phyloP scores from a whole-genome alignment of 2,113 vertebrate species.

The Burhinus bistriatus region DNA sequence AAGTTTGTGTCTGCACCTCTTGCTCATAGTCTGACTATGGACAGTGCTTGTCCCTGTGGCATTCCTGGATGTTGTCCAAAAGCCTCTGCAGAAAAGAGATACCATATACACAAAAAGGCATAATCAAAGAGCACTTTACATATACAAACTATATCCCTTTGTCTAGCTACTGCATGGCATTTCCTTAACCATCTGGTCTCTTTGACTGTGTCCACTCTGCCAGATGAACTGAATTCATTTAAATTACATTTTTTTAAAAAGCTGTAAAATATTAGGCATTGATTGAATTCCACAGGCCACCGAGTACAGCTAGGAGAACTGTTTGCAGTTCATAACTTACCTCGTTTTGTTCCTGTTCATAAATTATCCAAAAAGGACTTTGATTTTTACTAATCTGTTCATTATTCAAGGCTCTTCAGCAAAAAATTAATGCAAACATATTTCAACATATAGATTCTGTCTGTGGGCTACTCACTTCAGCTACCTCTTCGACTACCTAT shows the following conservation, averaged over 20 bases:
- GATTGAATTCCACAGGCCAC: not conserved
- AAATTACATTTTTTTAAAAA: not conserved
- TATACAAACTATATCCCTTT: not conserved
- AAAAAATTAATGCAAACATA: slow-evolving; percentile 12
- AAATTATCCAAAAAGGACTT: slow-evolving; percentile 32
- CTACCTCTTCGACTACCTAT: not conserved
- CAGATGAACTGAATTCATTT: not conserved
- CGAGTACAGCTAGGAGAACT: not conserved
- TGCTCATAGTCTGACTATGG: not conserved
- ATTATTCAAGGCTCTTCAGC: slow-evolving; percentile 10
- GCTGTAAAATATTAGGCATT: not conserved
- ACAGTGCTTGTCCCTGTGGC: not conserved
- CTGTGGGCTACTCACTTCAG: not conserved
- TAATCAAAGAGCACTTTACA: not conserved
- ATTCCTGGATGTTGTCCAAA: not conserved
- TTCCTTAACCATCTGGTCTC: not conserved
- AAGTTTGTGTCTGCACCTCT: not conserved
- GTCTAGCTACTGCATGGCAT: not conserved
- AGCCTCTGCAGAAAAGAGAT: not conserved
- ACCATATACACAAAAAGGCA: not conserved
- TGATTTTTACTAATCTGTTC: slow-evolving; percentile 46
- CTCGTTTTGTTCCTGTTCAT: slow-evolving; percentile 12
- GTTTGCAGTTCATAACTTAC: not conserved
- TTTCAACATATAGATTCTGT: slow-evolving; percentile 18
- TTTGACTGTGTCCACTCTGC: not conserved